Evolutionary conservation across 2,888 invertebrate genomes (phyloP).

Genomic region (Junonia oenone): DNA sequence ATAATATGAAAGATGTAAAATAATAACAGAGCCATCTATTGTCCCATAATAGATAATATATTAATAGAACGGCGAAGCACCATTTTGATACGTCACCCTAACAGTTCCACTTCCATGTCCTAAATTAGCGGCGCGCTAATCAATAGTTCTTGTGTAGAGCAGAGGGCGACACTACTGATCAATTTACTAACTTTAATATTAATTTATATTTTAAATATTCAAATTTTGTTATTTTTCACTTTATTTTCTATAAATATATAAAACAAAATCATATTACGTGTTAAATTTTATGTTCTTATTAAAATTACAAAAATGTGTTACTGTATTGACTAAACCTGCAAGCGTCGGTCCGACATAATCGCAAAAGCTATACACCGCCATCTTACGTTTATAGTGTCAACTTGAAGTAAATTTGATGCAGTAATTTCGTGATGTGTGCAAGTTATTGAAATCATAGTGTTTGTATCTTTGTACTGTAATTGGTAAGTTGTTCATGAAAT

Average conservation of each 20-base stretch:
- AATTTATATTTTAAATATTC: neutral
- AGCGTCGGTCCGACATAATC: slow-evolving; percentile 23
- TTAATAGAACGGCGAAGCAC: slow-evolving; percentile 41
- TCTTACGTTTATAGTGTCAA: slow-evolving; percentile 68
- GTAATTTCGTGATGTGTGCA: slow-evolving; percentile 59
- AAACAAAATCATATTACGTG: neutral
- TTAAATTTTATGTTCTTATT: neutral
- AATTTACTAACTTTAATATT: slow-evolving; percentile 17
- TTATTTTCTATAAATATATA: neutral
- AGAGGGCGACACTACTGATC: slow-evolving; percentile 58
- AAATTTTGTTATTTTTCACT: neutral
- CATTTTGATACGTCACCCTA: slow-evolving; percentile 43
- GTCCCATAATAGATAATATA: slow-evolving; percentile 37
- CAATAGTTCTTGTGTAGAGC: slow-evolving; percentile 44
- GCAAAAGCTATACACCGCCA: slow-evolving; percentile 62
- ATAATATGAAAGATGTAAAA: neutral
- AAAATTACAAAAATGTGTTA: slow-evolving; percentile 15
- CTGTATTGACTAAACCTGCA: slow-evolving; percentile 22
- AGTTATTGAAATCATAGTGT: slow-evolving; percentile 51
- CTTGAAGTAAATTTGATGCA: slow-evolving; percentile 54
- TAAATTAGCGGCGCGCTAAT: slow-evolving; percentile 56
- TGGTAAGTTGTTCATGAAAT: slow-evolving; percentile 64
- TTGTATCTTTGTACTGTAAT: slow-evolving; percentile 50
- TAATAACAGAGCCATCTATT: slow-evolving; percentile 53
- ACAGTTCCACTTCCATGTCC: slow-evolving; percentile 34